These are phyloP conservation scores for Campopleginae sp. DNA, from an alignment of 2,888 invertebrate species.

Conservation along the genomic window DNA sequence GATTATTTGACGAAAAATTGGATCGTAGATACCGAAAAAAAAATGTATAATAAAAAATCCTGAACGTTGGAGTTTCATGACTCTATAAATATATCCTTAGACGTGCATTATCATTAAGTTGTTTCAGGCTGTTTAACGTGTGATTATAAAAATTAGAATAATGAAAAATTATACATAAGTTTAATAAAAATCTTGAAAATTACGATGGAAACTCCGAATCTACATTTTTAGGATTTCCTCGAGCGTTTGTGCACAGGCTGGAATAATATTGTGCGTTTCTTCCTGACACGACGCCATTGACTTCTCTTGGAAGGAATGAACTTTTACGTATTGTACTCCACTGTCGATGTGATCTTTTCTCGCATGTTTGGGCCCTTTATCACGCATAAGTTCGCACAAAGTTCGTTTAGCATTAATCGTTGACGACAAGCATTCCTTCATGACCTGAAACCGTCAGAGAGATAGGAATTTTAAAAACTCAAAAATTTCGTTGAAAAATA, in stretches of 20 bases:
- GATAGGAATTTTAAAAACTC: not conserved
- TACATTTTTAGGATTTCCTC: slow-evolving; percentile 31
- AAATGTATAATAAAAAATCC: slow-evolving; percentile 38
- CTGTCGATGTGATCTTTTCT: slow-evolving; percentile 23
- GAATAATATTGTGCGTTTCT: slow-evolving; percentile 5
- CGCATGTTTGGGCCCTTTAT: slow-evolving; percentile 22
- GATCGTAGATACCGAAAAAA: slow-evolving; percentile 21
- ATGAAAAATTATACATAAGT: slow-evolving; percentile 63
- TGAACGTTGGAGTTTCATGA: slow-evolving; percentile 54
- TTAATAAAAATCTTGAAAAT: slow-evolving; percentile 56
- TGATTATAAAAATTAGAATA: slow-evolving; percentile 65
- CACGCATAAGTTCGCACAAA: slow-evolving; percentile 47
- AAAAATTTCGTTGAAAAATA: not conserved
- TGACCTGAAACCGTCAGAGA: slow-evolving; percentile 41
- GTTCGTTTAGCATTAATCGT: slow-evolving; percentile 57
- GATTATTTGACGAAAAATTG: slow-evolving; percentile 21
- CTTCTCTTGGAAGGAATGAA: slow-evolving; percentile 27
- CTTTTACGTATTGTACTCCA: slow-evolving; percentile 46
- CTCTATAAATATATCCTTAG: slow-evolving; percentile 57
- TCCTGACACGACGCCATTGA: slow-evolving; percentile 43
- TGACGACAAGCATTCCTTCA: slow-evolving; percentile 67
- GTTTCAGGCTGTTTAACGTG: slow-evolving; percentile 72
- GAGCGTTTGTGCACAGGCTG: slow-evolving; percentile 28
- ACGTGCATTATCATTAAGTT: slow-evolving; percentile 70
- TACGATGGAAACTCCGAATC: not conserved